Conservation (phyloP, 2,888 invertebrate species). For the Nysson spinosus region DNA sequence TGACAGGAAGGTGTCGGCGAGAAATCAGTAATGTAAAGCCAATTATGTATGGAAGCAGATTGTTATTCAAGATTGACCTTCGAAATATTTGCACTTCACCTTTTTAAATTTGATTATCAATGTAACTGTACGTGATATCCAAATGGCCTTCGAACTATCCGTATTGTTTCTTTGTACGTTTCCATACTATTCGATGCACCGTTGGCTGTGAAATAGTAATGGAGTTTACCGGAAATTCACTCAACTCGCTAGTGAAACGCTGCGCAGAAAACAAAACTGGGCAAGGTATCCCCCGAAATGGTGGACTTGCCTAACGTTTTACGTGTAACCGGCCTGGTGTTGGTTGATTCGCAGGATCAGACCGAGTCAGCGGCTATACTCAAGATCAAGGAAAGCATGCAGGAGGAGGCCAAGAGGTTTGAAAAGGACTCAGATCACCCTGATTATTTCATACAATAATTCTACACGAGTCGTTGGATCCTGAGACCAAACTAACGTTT, state of each 20-base stretch:
- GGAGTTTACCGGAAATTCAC: slow-evolving; percentile 13
- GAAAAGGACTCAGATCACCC: slow-evolving; percentile 98
- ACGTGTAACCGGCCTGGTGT: slow-evolving; percentile 77
- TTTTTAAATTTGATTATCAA: too few species aligned
- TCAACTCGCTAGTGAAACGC: slow-evolving; percentile 53
- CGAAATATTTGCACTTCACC: too few species aligned
- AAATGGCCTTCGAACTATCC: too few species aligned
- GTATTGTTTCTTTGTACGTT: too few species aligned
- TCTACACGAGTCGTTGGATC: slow-evolving; percentile 70
- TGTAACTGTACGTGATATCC: too few species aligned
- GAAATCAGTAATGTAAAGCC: too few species aligned
- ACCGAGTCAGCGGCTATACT: slow-evolving; percentile 99
- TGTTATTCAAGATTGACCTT: too few species aligned
- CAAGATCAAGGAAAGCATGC: slow-evolving; percentile 99
- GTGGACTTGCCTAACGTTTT: slow-evolving; percentile 64
- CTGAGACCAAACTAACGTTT: slow-evolving; percentile 70
- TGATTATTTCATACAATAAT: slow-evolving; percentile 98
- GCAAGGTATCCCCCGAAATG: slow-evolving; percentile 51
- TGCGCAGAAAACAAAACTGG: slow-evolving; percentile 35
- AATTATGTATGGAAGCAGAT: too few species aligned
- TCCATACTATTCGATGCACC: too few species aligned
- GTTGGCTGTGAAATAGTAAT: too few species aligned
- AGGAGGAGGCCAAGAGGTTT: slow-evolving; percentile 99
- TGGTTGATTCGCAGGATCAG: slow-evolving; percentile 85
- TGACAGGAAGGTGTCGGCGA: too few species aligned